Conservation (phyloP, 2,797 vertebrate species). For the Hozukius guyotensis region DNA sequence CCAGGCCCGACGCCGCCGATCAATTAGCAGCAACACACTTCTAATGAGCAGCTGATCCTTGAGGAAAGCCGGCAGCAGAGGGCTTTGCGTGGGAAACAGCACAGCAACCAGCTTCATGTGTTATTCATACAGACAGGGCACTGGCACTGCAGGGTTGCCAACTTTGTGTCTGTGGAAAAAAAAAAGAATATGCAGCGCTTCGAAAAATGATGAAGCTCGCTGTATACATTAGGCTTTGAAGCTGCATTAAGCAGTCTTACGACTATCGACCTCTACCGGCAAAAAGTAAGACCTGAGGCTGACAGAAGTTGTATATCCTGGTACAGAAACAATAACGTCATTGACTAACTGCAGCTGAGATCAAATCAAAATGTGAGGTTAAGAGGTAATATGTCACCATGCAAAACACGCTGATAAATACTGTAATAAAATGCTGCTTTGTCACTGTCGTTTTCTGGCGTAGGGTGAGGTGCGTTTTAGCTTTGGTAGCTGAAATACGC, state of each 20-base stretch:
- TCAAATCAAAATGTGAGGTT: constrained; percentile 1
- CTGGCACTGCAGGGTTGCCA: constrained; percentile 25
- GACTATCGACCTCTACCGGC: not conserved
- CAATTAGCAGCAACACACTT: constrained; percentile 44
- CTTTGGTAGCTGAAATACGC: constrained; percentile 16
- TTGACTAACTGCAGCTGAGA: constrained; percentile 3
- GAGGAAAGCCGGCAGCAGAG: constrained; percentile 30
- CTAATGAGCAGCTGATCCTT: constrained; percentile 57
- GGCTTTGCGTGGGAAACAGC: constrained; percentile 39
- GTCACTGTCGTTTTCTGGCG: constrained; percentile 25
- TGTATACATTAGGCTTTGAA: constrained; percentile 39
- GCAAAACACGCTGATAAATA: constrained; percentile 47
- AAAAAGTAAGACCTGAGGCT: not conserved
- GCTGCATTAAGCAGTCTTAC: not conserved
- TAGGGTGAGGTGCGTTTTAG: constrained; percentile 27
- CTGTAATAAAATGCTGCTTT: constrained; percentile 32
- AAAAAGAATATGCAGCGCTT: constrained; percentile 28
- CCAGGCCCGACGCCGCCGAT: constrained; percentile 4
- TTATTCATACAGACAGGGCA: constrained; percentile 54
- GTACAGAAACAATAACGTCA: not conserved
- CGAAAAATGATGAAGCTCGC: constrained; percentile 16
- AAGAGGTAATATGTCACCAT: constrained; percentile 30
- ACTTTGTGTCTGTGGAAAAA: constrained; percentile 28
- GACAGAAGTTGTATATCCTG: not conserved
- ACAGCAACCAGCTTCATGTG: constrained; percentile 45